Percentiles rank a stretch among this genome's conserved stretches.
These are phyloP conservation scores for Aphelenchoides bicaudatus DNA, from an alignment of 2,888 invertebrate species.

Conservation along the genomic window DNA sequence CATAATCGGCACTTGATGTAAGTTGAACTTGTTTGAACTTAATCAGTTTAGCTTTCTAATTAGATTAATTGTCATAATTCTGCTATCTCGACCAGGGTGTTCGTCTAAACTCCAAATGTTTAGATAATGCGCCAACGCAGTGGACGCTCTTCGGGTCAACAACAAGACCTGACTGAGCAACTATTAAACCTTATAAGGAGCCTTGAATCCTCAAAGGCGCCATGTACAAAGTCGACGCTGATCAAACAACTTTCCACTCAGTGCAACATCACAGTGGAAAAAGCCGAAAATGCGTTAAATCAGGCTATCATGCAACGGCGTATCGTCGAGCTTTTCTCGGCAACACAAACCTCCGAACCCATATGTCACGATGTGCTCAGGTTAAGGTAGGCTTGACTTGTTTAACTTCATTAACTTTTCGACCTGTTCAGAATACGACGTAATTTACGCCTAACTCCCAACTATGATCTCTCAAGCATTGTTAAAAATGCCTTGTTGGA, in stretches of 20 bases:
- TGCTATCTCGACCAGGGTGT: too few species aligned
- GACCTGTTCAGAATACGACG: neutral
- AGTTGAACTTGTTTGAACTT: too few species aligned
- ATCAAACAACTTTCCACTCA: neutral
- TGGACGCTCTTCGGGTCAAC: neutral
- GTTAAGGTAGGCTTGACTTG: conserved; percentile 5
- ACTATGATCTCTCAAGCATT: conserved; percentile 4
- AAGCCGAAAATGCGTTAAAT: neutral
- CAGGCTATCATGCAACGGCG: neutral
- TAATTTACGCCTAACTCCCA: neutral
- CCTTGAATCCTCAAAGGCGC: neutral
- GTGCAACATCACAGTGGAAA: neutral
- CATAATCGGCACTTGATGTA: too few species aligned
- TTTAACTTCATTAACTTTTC: neutral
- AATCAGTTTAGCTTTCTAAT: too few species aligned
- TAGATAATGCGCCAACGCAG: conserved; percentile 1
- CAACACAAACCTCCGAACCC: neutral
- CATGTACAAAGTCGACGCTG: neutral
- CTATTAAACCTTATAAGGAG: neutral
- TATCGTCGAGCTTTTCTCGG: neutral
- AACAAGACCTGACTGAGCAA: neutral
- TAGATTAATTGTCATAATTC: too few species aligned
- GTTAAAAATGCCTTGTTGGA: neutral
- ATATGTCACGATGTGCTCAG: conserved; percentile 3
- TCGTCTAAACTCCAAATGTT: too few species aligned